Conservation (phyloP, 2,113 vertebrate genomes). For the Corydoras sp. region DNA sequence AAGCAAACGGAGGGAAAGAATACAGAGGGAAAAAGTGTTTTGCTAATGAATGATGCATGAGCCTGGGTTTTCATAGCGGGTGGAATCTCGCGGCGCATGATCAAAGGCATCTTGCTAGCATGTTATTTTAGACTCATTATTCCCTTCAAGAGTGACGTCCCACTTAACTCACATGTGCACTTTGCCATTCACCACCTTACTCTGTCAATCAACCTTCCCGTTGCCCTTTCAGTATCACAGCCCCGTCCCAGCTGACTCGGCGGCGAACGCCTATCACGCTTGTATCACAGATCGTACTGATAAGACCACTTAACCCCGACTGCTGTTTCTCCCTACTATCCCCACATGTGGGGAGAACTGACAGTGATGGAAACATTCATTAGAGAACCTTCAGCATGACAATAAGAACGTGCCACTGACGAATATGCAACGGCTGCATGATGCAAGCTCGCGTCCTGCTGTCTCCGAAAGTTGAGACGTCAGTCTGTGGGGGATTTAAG, state of each 20-base stretch:
- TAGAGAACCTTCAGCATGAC: no score
- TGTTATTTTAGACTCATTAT: slow-evolving; percentile 53
- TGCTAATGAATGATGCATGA: slow-evolving; percentile 37
- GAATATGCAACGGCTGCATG: no score
- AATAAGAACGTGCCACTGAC: no score
- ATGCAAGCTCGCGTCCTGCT: no score
- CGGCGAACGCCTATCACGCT: slow-evolving; percentile 21
- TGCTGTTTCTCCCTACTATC: neutral
- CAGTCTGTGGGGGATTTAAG: no score
- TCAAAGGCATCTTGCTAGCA: slow-evolving; percentile 36
- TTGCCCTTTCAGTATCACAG: slow-evolving; percentile 40
- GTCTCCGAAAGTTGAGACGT: no score
- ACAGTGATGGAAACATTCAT: no score
- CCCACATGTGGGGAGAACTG: no score
- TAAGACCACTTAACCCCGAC: slow-evolving; percentile 41
- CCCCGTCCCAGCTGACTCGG: slow-evolving; percentile 32
- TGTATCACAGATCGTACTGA: slow-evolving; percentile 49
- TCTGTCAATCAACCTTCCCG: slow-evolving; percentile 35
- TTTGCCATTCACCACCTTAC: slow-evolving; percentile 18
- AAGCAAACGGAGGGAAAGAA: neutral
- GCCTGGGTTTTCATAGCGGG: slow-evolving; percentile 15
- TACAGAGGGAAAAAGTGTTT: neutral
- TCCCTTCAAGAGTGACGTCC: slow-evolving; percentile 51
- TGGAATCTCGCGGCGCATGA: slow-evolving; percentile 18
- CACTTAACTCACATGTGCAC: slow-evolving; percentile 37